Evolutionary conservation across 2,113 vertebrate genomes (phyloP).

Genomic region (Xerus inauris): DNA sequence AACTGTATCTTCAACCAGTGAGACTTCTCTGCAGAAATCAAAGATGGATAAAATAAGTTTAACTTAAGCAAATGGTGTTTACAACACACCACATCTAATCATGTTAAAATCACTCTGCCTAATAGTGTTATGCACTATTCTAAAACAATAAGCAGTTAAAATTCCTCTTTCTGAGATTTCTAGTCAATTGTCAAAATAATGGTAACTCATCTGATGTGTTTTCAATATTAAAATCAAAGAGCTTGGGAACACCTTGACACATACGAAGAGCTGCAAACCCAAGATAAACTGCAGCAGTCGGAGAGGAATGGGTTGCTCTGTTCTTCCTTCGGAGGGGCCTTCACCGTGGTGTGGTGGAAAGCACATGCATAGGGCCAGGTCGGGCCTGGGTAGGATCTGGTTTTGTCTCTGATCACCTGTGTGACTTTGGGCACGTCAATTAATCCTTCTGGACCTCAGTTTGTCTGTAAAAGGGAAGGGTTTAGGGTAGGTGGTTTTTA

Average conservation of each 20-base stretch:
- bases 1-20: background rate
- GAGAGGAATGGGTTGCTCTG: background rate
- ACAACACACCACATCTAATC: background rate
- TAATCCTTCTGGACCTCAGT: background rate
- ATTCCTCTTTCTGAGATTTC: conserved; percentile 51
- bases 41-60: background rate
- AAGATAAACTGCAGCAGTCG: background rate
- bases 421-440: background rate
- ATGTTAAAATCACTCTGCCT: conserved; percentile 11
- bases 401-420: background rate
- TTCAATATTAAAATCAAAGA: conserved; percentile 37
- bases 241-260: background rate
- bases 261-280: background rate
- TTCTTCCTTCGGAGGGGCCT: too few relatives aligned
- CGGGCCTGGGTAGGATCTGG: background rate
- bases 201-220: background rate
- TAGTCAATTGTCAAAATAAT: conserved; percentile 32
- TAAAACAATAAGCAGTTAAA: conserved; percentile 39
- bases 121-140: background rate
- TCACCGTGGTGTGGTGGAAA: background rate
- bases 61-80: conserved; percentile 30
- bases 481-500: background rate
- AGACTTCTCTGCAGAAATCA: background rate
- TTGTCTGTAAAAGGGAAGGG: background rate
- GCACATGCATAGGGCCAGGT: too few relatives aligned